phyloP scores from a whole-genome alignment of 2,888 invertebrate genomes.

The Minunthozetes semirufus region DNA sequence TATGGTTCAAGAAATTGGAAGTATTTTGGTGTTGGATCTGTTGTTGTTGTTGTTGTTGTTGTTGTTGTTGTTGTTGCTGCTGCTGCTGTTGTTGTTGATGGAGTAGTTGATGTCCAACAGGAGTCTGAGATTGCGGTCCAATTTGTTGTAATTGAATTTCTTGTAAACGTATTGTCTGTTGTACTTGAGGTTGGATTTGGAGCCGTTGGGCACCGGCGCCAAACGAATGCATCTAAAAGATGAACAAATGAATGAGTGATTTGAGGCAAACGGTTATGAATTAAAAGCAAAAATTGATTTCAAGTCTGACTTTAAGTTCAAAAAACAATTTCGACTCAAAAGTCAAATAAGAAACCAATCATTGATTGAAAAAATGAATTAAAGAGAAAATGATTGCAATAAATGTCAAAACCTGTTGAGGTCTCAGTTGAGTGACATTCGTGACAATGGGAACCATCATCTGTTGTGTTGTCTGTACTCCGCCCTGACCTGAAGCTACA shows the following conservation, averaged over 20 bases:
- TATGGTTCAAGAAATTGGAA: not conserved
- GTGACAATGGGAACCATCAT: constrained; percentile 19
- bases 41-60: too few species aligned
- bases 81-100: constrained; percentile 34
- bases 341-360: not conserved
- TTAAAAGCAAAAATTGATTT: not conserved
- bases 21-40: constrained; percentile 3
- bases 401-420: not conserved
- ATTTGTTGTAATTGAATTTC: constrained; percentile 23
- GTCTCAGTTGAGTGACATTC: constrained; percentile 3
- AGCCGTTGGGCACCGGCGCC: not conserved
- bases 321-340: not conserved
- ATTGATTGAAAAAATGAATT: not conserved
- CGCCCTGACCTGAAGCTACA: not conserved
- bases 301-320: not conserved
- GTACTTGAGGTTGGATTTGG: constrained; percentile 29
- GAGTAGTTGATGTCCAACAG: not conserved
- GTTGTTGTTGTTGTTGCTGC: too few species aligned
- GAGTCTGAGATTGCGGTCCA: constrained; percentile 10
- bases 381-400: not conserved
- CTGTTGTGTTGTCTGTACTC: not conserved
- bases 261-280: too few species aligned
- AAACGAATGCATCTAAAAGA: not conserved
- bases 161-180: constrained; percentile 19
- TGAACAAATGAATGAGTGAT: too few species aligned